Evolutionary conservation across 1,140 invertebrate genomes (phyloP).

Genomic region (Ceratosolen solmsi): DNA sequence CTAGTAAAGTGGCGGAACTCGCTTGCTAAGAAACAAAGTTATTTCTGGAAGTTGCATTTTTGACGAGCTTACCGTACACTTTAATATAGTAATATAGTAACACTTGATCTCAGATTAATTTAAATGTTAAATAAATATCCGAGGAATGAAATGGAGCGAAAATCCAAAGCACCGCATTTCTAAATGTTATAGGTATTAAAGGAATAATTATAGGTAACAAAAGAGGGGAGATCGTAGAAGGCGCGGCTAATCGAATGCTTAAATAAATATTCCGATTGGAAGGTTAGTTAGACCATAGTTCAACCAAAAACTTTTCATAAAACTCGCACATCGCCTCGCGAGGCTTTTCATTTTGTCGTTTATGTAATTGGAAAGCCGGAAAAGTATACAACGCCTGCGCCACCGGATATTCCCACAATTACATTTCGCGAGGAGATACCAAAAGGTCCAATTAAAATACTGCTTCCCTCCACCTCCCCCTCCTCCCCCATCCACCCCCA

Average conservation of each 20-base stretch:
- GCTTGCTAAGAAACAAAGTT: constrained; percentile 17
- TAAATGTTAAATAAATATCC: background rate
- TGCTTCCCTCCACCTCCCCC: no score
- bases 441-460: background rate
- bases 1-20: background rate
- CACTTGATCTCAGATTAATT: background rate
- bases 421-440: background rate
- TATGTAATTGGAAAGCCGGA: background rate
- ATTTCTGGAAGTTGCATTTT: background rate
- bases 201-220: no score
- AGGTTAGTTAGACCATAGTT: background rate
- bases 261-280: background rate
- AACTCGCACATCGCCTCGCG: no score
- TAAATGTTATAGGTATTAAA: no score
- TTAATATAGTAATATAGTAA: background rate
- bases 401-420: constrained; percentile 10
- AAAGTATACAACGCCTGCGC: background rate
- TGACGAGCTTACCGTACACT: background rate
- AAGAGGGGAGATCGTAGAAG: no score
- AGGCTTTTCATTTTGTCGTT: background rate
- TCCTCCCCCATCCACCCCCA: no score
- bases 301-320: background rate
- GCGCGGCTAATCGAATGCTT: background rate
- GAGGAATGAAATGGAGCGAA: background rate
- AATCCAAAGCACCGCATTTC: background rate